A percentile compares a stretch with the other conserved stretches of the same genome.
Conservation (phyloP, 2,888 invertebrate species). For the Agrochola litura region DNA sequence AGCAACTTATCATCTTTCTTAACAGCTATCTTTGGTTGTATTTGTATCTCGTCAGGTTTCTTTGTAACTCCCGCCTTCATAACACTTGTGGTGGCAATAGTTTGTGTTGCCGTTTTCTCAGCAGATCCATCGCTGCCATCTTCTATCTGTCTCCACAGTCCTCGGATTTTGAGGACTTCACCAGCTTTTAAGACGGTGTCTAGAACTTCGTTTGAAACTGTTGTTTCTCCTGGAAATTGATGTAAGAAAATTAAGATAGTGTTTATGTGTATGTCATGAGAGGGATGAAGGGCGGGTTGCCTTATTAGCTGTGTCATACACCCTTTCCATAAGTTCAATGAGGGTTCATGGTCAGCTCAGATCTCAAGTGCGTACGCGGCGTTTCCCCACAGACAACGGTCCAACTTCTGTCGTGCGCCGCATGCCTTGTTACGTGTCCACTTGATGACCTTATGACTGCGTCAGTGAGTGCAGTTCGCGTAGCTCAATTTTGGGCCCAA, state of each 20-base stretch:
- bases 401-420: too few species aligned
- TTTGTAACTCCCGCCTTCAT: conserved; percentile 77
- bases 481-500: neutral
- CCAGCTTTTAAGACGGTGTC: conserved; percentile 95
- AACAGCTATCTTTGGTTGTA: conserved; percentile 81
- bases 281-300: neutral
- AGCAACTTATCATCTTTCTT: conserved; percentile 89
- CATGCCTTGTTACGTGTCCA: too few species aligned
- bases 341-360: neutral
- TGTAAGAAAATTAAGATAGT: neutral
- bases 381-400: too few species aligned
- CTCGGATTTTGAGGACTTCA: conserved; percentile 95
- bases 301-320: neutral
- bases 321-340: neutral
- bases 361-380: neutral
- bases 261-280: neutral
- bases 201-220: conserved; percentile 95
- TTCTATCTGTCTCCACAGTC: conserved; percentile 93
- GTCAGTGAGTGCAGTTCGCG: neutral
- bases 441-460: neutral
- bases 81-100: conserved; percentile 69
- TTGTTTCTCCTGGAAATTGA: conserved; percentile 92
- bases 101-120: conserved; percentile 76
- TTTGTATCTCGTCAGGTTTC: conserved; percentile 77
- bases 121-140: conserved; percentile 81